These are phyloP conservation scores for Rhizoglyphus robini DNA, from an alignment of 1,140 invertebrate genomes.

Conservation along the genomic window DNA sequence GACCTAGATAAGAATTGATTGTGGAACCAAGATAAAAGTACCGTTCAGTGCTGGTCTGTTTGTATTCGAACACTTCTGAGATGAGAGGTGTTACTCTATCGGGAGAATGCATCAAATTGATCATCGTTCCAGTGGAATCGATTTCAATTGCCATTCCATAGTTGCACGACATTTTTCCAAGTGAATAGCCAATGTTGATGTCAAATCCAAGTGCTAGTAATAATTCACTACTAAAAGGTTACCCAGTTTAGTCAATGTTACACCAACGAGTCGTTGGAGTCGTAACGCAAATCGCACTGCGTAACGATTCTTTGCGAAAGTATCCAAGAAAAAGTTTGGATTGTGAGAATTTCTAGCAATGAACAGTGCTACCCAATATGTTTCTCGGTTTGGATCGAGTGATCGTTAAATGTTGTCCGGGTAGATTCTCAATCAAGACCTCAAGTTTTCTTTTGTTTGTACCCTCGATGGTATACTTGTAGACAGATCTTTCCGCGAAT, in stretches of 20 bases:
- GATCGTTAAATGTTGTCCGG: constrained; percentile 61
- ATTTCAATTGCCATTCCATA: constrained; percentile 43
- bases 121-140: constrained; percentile 49
- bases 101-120: constrained; percentile 36
- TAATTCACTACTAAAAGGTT: constrained; percentile 14
- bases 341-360: constrained; percentile 29
- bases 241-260: constrained; percentile 19
- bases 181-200: not conserved
- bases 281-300: constrained; percentile 31
- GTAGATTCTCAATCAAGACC: too few species aligned
- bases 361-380: constrained; percentile 50
- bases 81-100: constrained; percentile 29
- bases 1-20: constrained; percentile 47
- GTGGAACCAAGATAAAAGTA: constrained; percentile 52
- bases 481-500: too few species aligned
- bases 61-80: constrained; percentile 33
- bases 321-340: constrained; percentile 30
- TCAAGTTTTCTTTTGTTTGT: too few species aligned
- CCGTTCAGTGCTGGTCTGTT: constrained; percentile 16
- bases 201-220: constrained; percentile 17
- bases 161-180: constrained; percentile 17
- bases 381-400: constrained; percentile 38
- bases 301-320: constrained; percentile 30
- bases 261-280: constrained; percentile 25
- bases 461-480: too few species aligned